Conservation (phyloP, 2,797 vertebrate species). For the Leptatherina wallacei region DNA sequence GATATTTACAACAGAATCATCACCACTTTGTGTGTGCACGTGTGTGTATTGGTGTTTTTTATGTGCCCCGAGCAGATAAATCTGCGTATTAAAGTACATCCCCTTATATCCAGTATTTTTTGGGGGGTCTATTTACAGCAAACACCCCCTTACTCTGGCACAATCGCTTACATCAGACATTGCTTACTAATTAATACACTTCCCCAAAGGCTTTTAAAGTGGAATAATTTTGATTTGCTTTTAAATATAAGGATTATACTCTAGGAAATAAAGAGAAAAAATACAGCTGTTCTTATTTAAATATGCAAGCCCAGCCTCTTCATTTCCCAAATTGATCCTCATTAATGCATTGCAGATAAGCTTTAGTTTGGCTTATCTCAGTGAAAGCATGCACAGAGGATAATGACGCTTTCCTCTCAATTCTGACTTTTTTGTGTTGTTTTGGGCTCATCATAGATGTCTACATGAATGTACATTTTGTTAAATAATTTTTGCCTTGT, state of each 20-base stretch:
- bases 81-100: constrained; percentile 45
- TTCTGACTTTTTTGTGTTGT: constrained; percentile 28
- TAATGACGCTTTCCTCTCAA: constrained; percentile 52
- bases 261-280: background rate
- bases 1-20: constrained; percentile 30
- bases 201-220: constrained; percentile 19
- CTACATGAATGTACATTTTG: background rate
- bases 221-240: constrained; percentile 57
- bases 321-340: constrained; percentile 72
- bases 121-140: constrained; percentile 7
- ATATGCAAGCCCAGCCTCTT: constrained; percentile 62
- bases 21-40: background rate
- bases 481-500: constrained; percentile 5
- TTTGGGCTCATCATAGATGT: constrained; percentile 1
- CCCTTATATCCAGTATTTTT: constrained; percentile 30
- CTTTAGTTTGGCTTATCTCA: constrained; percentile 66
- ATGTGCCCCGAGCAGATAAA: constrained; percentile 41
- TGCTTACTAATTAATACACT: constrained; percentile 38
- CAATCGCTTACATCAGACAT: constrained; percentile 50
- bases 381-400: constrained; percentile 60
- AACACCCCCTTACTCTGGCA: constrained; percentile 33
- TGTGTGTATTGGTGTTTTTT: constrained; percentile 20
- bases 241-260: constrained; percentile 63
- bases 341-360: constrained; percentile 72
- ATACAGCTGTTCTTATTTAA: constrained; percentile 63